Base-by-base conservation (phyloP, 1,140 invertebrate genomes). In the Drosophila sulfurigaster region DNA sequence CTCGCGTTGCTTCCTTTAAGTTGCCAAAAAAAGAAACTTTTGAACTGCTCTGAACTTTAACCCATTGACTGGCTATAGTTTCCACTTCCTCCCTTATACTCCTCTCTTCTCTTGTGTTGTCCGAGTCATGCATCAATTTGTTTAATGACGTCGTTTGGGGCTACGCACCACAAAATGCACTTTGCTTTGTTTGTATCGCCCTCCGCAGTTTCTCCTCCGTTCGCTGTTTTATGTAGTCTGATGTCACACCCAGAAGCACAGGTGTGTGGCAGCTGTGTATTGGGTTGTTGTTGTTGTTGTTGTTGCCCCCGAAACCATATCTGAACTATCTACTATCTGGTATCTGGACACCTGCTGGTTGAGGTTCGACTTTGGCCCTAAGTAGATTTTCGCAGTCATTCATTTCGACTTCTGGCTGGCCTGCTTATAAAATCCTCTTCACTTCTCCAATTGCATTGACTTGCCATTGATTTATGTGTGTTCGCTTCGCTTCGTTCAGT, bases 391-490 rank as follows among this genome's bases (percentile, higher is more conserved):
- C 64, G 49, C 75, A 75, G 74, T 82, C 80, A 67, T 81, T 81
- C 76, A 81, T 82, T 68, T 68, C 45, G 56, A 68, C 65, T 78
- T 59, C 60, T 75, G 56, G 58, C 60, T 75, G 56, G 65, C 60
- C 58, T 63, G 48, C 46, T 57, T 56, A 69, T 56, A 52, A 11
- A 75, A 25, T 25, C 68, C 48, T 45, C 58, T 46, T 45, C 15
- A 16, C 51, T 15, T 13, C 5, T 28, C 11, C 13, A 11, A 13
- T 43, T 13, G 66, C 57, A 83, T 83, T 80, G 81, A 83, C 81
- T 83, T 77, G 77, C 81, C 81, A 83, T 83, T 83, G 81, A 83
- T 83, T 83, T 85, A 83, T 83, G 38, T 70, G 41, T 41, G 30
- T 8, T 13, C 25, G 25, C 20, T 25, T 25, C 20, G 20, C 20